Percentiles rank a stretch among this genome's conserved stretches.
These are phyloP conservation scores for Lepidocolaptes lacrymiger DNA, from an alignment of 2,797 vertebrate species.

Conservation along the genomic window DNA sequence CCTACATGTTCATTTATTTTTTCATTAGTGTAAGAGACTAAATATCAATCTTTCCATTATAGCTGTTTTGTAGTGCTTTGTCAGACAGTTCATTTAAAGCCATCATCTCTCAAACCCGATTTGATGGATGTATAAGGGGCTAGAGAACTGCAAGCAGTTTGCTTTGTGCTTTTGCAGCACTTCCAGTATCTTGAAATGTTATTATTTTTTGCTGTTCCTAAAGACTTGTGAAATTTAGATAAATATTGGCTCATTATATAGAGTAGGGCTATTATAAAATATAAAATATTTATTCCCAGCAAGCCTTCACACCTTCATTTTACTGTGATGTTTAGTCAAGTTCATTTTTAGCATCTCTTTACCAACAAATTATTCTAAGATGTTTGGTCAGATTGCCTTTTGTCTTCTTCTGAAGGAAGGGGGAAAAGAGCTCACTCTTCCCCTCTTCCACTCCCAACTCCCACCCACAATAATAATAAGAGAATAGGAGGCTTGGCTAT, in stretches of 20 bases:
- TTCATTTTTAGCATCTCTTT: not conserved
- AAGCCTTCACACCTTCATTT: not conserved
- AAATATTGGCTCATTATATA: not conserved
- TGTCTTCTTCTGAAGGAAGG: not conserved
- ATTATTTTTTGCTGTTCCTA: not conserved
- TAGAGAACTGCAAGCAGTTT: not conserved
- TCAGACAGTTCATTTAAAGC: not conserved
- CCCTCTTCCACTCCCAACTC: not conserved
- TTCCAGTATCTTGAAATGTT: not conserved
- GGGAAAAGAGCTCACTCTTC: not conserved
- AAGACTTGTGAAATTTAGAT: not conserved
- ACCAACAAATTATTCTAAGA: not conserved
- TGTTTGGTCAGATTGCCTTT: not conserved
- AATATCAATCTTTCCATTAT: not conserved
- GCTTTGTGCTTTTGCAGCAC: not conserved
- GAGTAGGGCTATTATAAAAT: not conserved
- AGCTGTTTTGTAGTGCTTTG: not conserved
- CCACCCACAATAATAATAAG: too few species aligned
- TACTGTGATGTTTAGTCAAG: not conserved
- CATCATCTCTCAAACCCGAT: not conserved
- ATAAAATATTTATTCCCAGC: not conserved
- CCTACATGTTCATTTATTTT: not conserved
- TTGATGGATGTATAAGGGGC: not conserved
- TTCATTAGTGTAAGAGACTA: conserved; percentile 11
- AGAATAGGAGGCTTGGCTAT: not conserved